Percentiles rank a stretch among this genome's conserved stretches.
phyloP scores from a whole-genome alignment of 2,888 invertebrate genomes.

The Phlogophora meticulosa region DNA sequence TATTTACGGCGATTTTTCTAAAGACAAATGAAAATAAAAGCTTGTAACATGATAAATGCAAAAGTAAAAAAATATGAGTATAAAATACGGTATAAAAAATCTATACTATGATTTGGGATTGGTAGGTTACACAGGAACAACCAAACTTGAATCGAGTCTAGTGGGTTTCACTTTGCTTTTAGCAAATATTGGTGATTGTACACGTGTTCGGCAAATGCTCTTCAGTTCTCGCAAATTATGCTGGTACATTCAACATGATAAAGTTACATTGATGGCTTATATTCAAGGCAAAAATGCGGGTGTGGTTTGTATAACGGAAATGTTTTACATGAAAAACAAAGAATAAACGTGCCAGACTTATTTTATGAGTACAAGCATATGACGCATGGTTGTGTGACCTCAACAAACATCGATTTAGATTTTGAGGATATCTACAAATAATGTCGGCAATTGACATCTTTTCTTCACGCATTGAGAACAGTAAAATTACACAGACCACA shows the following conservation, averaged over 20 bases:
- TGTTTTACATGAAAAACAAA: not conserved
- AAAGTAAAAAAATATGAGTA: too few relatives aligned
- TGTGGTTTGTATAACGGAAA: not conserved
- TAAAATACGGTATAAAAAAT: too few relatives aligned
- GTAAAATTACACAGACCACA: not conserved
- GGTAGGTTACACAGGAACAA: too few relatives aligned
- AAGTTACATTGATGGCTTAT: conserved; percentile 29
- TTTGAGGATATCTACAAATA: conserved; percentile 26
- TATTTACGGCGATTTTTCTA: conserved; percentile 45
- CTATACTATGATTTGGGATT: too few relatives aligned
- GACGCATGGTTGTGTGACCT: not conserved
- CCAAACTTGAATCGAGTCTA: too few relatives aligned
- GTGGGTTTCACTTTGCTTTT: too few relatives aligned
- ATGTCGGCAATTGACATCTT: conserved; percentile 33
- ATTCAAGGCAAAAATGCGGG: conserved; percentile 46
- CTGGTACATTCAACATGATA: conserved; percentile 51
- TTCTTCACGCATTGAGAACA: conserved; percentile 9
- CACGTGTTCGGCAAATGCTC: conserved; percentile 28
- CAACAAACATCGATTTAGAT: conserved; percentile 22
- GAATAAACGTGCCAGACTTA: not conserved
- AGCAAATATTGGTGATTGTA: not conserved
- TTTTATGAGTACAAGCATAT: conserved; percentile 4
- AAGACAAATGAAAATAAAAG: too few relatives aligned
- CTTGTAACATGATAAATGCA: too few relatives aligned
- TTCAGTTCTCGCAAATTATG: conserved; percentile 37